These are phyloP conservation scores for Pseudorhombus dupliciocellatus DNA, from an alignment of 2,113 vertebrate species.

Conservation along the genomic window DNA sequence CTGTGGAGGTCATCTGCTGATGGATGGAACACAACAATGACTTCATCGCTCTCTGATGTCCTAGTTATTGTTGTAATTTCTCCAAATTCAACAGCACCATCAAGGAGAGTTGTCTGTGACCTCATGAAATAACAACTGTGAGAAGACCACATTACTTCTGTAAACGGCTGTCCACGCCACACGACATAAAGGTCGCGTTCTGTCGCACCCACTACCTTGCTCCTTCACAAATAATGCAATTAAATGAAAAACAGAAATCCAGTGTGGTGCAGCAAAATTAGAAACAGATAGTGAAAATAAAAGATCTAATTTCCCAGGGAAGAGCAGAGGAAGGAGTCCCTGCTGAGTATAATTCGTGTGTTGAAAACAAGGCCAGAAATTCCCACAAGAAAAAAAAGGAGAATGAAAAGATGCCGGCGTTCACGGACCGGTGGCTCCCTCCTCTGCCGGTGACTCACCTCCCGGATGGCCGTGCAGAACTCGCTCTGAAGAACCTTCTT, in stretches of 20 bases:
- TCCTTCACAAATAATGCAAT: not conserved
- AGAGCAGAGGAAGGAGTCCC: not conserved
- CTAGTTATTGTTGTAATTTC: not conserved
- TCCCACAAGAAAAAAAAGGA: not conserved
- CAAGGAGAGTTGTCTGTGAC: not conserved
- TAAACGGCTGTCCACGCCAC: no score
- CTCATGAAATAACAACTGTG: no score
- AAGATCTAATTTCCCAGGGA: not conserved
- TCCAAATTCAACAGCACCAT: not conserved
- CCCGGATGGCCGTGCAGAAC: slow-evolving; percentile 98
- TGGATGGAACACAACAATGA: slow-evolving; percentile 24
- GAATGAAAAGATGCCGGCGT: not conserved
- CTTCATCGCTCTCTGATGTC: not conserved
- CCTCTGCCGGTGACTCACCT: slow-evolving; percentile 83
- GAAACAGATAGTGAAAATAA: not conserved
- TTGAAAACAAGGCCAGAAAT: not conserved
- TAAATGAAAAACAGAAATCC: not conserved
- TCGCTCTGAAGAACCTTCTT: slow-evolving; percentile 99
- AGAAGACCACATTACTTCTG: no score
- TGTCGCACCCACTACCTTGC: not conserved
- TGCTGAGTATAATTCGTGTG: not conserved
- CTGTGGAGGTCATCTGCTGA: slow-evolving; percentile 24
- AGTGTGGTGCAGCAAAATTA: not conserved
- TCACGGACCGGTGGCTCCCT: no score
- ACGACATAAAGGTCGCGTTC: no score